These are phyloP conservation scores for Furcifer pardalis DNA, from an alignment of 2,797 vertebrate species.

Conservation along the genomic window DNA sequence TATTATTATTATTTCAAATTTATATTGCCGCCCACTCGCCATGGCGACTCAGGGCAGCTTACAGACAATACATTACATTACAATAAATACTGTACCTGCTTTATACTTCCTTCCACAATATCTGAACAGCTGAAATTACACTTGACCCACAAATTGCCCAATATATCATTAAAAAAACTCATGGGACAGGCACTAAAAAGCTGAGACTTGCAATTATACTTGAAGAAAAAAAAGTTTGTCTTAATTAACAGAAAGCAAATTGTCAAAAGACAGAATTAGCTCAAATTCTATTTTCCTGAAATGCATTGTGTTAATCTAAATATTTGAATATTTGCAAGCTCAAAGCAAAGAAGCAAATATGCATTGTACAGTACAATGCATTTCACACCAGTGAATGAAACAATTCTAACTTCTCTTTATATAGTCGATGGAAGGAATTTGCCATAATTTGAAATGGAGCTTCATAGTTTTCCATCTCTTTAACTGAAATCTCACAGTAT, in stretches of 20 bases:
- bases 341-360: constrained; percentile 11
- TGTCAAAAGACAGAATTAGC: constrained; percentile 29
- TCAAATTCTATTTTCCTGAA: constrained; percentile 37
- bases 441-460: constrained; percentile 87
- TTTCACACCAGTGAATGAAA: constrained; percentile 79
- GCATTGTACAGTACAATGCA: neutral
- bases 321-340: neutral
- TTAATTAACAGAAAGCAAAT: constrained; percentile 55
- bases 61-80: too few relatives aligned
- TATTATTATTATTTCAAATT: too few relatives aligned
- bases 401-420: constrained; percentile 82
- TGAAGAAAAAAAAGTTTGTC: constrained; percentile 48
- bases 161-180: constrained; percentile 20
- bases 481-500: constrained; percentile 92
- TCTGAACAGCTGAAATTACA: neutral
- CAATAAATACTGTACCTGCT: neutral
- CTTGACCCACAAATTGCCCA: neutral
- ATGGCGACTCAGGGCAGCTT: too few relatives aligned
- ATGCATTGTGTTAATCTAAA: constrained; percentile 15
- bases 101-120: neutral
- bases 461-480: constrained; percentile 90
- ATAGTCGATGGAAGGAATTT: constrained; percentile 82
- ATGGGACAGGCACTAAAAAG: constrained; percentile 47
- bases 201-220: constrained; percentile 52
- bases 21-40: too few relatives aligned